phyloP scores from a whole-genome alignment of 2,797 vertebrate genomes.

The Poliocrania exsul region DNA sequence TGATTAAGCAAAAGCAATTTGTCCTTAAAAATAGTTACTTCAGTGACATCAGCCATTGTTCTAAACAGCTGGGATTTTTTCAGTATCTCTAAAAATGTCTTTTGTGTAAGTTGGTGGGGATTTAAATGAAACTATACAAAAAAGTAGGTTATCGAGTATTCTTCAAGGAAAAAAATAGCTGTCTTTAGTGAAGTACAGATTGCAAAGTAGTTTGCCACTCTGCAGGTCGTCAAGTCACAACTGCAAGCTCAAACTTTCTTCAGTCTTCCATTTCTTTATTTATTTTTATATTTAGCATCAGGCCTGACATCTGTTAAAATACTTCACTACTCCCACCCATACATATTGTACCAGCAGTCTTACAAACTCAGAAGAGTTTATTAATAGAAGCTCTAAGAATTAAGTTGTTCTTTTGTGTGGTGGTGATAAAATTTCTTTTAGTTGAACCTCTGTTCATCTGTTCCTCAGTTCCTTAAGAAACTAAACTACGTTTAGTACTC shows the following conservation, averaged over 20 bases:
- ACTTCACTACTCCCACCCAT: neutral
- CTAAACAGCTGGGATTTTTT: slow-evolving; percentile 21
- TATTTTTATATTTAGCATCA: neutral
- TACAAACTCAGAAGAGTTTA: neutral
- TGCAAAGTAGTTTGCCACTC: neutral
- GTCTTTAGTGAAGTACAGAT: slow-evolving; percentile 17
- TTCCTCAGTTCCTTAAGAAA: slow-evolving; percentile 39
- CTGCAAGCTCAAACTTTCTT: slow-evolving; percentile 22
- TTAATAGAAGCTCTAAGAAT: slow-evolving; percentile 50
- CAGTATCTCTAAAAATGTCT: slow-evolving; percentile 28
- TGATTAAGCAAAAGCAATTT: slow-evolving; percentile 71
- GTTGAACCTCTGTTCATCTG: slow-evolving; percentile 23
- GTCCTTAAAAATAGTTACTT: slow-evolving; percentile 56
- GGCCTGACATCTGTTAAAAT: slow-evolving; percentile 19
- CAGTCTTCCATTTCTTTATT: slow-evolving; percentile 4
- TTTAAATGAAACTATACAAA: slow-evolving; percentile 3
- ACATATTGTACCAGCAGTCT: neutral
- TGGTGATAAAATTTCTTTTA: slow-evolving; percentile 27
- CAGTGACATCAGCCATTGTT: slow-evolving; percentile 7
- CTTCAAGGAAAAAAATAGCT: neutral
- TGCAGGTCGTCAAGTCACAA: neutral
- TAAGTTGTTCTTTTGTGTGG: slow-evolving; percentile 32
- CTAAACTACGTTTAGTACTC: neutral
- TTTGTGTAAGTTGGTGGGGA: neutral
- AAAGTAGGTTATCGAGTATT: neutral